Conservation (phyloP, 2,797 vertebrate species). For the Rhabdomys pumilio region DNA sequence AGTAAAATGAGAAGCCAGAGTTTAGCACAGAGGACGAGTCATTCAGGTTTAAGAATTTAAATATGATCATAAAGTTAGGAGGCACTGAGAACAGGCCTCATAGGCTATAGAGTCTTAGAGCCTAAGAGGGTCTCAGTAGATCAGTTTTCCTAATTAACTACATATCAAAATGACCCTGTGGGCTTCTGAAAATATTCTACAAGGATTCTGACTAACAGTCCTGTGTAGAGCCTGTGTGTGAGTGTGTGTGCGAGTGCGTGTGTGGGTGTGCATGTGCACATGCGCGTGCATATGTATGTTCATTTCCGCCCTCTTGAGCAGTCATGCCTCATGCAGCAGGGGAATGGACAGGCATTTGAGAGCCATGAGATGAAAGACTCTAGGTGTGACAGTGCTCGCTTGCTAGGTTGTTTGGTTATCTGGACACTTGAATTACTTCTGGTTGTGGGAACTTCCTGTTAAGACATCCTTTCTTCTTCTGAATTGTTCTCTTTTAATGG, state of each 20-base stretch:
- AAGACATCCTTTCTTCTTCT: slow-evolving; percentile 17
- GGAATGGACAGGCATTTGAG: background rate
- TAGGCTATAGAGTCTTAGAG: slow-evolving; percentile 41
- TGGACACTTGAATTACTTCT: slow-evolving; percentile 11
- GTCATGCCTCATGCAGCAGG: background rate
- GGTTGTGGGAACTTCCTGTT: background rate
- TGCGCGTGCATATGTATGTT: background rate
- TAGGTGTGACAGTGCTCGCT: background rate
- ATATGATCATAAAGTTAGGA: background rate
- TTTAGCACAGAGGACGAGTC: background rate
- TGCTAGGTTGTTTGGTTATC: background rate
- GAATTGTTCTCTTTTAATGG: slow-evolving; percentile 1
- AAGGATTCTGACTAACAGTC: background rate
- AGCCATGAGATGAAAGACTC: background rate
- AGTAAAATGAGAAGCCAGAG: background rate
- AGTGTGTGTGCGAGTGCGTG: background rate
- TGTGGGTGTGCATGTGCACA: background rate
- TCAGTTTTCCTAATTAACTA: slow-evolving; percentile 11
- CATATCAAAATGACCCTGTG: background rate
- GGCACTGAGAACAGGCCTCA: background rate
- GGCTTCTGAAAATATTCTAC: slow-evolving; percentile 2
- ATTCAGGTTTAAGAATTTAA: background rate
- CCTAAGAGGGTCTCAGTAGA: slow-evolving; percentile 18
- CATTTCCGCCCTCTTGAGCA: background rate
- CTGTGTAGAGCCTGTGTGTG: background rate